These are phyloP conservation scores for Caenorhabditis uteleia DNA, from an alignment of 2,888 invertebrate species.

Conservation along the genomic window DNA sequence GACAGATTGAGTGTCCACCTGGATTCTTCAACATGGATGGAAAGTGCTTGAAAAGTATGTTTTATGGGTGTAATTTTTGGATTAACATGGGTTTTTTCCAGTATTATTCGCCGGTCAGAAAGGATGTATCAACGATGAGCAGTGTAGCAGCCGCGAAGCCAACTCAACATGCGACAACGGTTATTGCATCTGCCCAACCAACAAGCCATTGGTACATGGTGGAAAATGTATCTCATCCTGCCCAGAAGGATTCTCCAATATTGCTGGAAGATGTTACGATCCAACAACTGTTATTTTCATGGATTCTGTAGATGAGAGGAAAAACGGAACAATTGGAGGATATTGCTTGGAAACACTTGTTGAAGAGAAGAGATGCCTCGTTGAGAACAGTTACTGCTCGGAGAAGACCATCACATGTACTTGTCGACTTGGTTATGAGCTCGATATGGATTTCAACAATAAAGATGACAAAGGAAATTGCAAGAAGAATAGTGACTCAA, in stretches of 20 bases:
- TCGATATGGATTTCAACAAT: conserved; percentile 65
- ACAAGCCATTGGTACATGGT: conserved; percentile 61
- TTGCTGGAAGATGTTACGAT: conserved; percentile 68
- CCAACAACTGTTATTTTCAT: conserved; percentile 69
- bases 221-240: conserved; percentile 62
- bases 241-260: conserved; percentile 68
- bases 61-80: not conserved
- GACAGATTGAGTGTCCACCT: conserved; percentile 50
- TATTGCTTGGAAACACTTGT: conserved; percentile 66
- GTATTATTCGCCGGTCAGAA: conserved; percentile 68
- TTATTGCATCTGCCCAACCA: conserved; percentile 64
- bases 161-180: conserved; percentile 63
- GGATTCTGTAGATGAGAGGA: conserved; percentile 68
- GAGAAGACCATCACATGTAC: conserved; percentile 66
- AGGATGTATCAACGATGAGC: conserved; percentile 65
- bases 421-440: conserved; percentile 65
- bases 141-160: conserved; percentile 59
- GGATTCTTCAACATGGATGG: conserved; percentile 56
- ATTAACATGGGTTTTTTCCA: conserved; percentile 34
- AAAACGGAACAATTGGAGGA: conserved; percentile 68
- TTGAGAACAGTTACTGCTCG: conserved; percentile 65
- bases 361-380: conserved; percentile 63
- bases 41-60: conserved; percentile 55
- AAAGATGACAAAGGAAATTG: conserved; percentile 61
- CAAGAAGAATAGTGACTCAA: conserved; percentile 48